These are phyloP conservation scores for Glyptemys insculpta DNA, from an alignment of 2,797 vertebrate species.

Conservation along the genomic window DNA sequence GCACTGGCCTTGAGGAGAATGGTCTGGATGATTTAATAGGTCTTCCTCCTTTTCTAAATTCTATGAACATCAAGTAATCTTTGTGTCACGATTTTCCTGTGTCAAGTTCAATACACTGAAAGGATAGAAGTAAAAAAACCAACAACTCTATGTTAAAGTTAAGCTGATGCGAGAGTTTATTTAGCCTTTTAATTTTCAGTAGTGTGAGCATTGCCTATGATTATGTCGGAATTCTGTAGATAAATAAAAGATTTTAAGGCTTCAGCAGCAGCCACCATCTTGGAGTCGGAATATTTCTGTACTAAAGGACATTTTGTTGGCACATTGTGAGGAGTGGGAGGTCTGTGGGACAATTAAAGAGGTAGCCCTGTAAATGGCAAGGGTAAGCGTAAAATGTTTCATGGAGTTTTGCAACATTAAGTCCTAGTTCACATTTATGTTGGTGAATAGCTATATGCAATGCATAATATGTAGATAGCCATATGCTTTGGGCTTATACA, in stretches of 20 bases:
- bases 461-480: background rate
- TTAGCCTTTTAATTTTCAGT: background rate
- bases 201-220: background rate
- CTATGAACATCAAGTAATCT: background rate
- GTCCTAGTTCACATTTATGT: background rate
- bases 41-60: background rate
- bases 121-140: background rate
- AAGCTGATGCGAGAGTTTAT: background rate
- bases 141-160: background rate
- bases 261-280: background rate
- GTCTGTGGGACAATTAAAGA: conserved; percentile 4
- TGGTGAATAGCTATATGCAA: background rate
- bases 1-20: background rate
- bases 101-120: background rate
- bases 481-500: background rate
- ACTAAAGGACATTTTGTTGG: background rate
- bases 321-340: background rate
- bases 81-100: background rate
- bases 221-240: accelerated
- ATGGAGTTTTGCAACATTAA: background rate
- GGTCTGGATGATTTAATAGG: background rate
- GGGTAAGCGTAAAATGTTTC: background rate
- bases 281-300: background rate
- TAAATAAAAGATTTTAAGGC: background rate
- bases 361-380: conserved; percentile 20